Evolutionary conservation across 2,113 vertebrate species (phyloP).

Genomic region (Eublepharis macularius): DNA sequence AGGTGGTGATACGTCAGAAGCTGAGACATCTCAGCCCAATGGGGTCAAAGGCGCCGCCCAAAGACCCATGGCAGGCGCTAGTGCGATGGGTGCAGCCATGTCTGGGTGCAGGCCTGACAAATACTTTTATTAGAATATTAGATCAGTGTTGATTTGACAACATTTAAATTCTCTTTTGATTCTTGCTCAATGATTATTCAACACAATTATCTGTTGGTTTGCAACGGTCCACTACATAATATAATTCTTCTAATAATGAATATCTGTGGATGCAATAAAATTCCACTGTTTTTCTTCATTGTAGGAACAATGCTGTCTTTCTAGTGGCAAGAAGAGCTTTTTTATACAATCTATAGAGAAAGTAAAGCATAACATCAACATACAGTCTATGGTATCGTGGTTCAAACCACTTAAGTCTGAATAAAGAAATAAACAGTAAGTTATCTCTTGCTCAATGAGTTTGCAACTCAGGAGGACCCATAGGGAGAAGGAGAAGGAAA

Average conservation of each 20-base stretch:
- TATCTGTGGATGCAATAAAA: constrained; percentile 18
- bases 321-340: constrained; percentile 5
- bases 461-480: constrained; percentile 18
- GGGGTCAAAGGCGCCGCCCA: no score
- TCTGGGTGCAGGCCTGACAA: no score
- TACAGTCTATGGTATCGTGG: no score
- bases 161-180: not conserved
- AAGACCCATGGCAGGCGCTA: no score
- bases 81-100: no score
- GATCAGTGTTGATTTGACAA: constrained; percentile 7
- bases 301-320: not conserved
- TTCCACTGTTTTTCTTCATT: not conserved
- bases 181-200: no score
- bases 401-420: not conserved
- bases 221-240: not conserved
- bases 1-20: no score
- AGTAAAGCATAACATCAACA: constrained; percentile 2
- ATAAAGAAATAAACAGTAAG: not conserved
- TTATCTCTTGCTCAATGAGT: not conserved
- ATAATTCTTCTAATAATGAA: not conserved
- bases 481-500: not conserved
- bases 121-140: not conserved
- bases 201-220: not conserved
- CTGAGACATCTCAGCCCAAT: no score
- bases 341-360: not conserved